Conservation (phyloP, 2,797 vertebrate species). For the Crenichthys baileyi region DNA sequence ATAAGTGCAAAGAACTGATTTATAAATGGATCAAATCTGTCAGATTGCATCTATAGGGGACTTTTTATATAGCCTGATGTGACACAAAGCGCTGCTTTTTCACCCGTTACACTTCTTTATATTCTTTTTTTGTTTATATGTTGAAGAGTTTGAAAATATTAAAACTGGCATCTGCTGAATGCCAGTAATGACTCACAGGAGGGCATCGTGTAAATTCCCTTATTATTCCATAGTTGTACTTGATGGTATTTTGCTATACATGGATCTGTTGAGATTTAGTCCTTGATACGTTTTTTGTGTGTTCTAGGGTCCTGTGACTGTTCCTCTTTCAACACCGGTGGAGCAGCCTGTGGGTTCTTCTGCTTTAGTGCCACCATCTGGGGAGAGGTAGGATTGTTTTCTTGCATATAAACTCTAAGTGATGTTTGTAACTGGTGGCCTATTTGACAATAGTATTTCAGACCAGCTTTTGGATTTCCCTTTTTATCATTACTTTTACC, state of each 20-base stretch:
- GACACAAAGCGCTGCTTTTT: too few relatives aligned
- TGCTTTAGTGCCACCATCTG: constrained; percentile 58
- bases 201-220: neutral
- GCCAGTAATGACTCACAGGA: too few relatives aligned
- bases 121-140: too few relatives aligned
- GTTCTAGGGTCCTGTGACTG: constrained; percentile 65
- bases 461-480: too few relatives aligned
- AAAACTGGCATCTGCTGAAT: too few relatives aligned
- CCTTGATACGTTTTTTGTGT: constrained; percentile 12
- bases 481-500: neutral
- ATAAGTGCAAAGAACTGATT: too few relatives aligned
- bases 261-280: constrained; percentile 12
- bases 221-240: neutral
- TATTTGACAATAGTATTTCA: too few relatives aligned
- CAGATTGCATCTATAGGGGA: too few relatives aligned
- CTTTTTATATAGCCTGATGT: too few relatives aligned
- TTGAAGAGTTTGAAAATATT: too few relatives aligned
- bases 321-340: constrained; percentile 59
- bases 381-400: constrained; percentile 71
- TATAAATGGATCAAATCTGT: too few relatives aligned
- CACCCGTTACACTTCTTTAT: too few relatives aligned
- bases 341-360: constrained; percentile 67
- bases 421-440: neutral
- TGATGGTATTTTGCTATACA: neutral
- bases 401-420: neutral